Conservation (phyloP, 2,113 vertebrate genomes). For the Halcyon senegalensis region DNA sequence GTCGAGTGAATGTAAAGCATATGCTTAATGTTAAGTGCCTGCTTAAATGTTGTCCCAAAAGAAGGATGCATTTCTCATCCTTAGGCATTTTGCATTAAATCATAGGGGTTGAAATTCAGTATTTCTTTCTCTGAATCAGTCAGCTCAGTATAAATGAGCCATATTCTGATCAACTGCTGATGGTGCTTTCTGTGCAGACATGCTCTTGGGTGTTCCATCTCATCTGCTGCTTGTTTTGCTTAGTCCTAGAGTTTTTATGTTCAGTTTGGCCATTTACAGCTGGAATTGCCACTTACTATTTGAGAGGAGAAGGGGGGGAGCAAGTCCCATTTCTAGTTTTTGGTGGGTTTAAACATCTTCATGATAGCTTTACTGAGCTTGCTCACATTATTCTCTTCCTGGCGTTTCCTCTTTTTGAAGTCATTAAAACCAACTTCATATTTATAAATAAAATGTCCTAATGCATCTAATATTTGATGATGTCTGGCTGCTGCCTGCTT, state of each 20-base stretch:
- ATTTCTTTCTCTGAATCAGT: background rate
- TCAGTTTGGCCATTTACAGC: background rate
- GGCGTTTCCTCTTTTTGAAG: slow-evolving; percentile 58
- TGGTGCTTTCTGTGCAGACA: background rate
- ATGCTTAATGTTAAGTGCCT: background rate
- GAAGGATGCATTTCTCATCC: background rate
- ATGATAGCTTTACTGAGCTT: slow-evolving; percentile 40
- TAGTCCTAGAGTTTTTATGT: background rate
- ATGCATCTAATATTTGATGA: slow-evolving; percentile 31
- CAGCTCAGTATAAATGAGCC: background rate
- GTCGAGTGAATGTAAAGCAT: background rate
- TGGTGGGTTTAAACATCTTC: slow-evolving; percentile 17
- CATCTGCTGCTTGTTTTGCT: background rate
- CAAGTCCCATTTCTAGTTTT: background rate
- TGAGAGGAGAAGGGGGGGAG: background rate
- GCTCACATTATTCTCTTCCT: background rate
- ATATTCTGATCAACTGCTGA: background rate
- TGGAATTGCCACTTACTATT: background rate
- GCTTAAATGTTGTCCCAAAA: background rate
- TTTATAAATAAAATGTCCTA: slow-evolving; percentile 63
- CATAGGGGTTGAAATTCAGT: background rate
- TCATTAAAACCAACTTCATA: slow-evolving; percentile 51
- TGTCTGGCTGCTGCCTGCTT: slow-evolving; percentile 50
- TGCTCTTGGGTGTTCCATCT: background rate
- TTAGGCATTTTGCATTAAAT: background rate